Conservation (phyloP, 2,888 invertebrate species). For the Unio pictorum region DNA sequence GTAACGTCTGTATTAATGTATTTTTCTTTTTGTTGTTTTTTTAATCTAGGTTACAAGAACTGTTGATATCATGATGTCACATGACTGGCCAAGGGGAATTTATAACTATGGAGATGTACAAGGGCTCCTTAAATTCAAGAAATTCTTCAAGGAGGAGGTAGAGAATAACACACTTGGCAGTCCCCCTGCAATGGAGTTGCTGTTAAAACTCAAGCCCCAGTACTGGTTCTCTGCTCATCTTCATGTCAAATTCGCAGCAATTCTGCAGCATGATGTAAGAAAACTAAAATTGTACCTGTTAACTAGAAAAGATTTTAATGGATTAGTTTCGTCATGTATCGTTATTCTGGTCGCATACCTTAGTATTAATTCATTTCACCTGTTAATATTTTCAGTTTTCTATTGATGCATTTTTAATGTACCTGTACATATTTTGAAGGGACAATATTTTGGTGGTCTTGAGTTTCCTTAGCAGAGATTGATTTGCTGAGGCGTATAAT, state of each 20-base stretch:
- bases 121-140: conserved; percentile 83
- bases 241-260: conserved; percentile 94
- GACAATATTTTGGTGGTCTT: too few species aligned
- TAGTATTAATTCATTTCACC: too few species aligned
- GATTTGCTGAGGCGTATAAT: too few species aligned
- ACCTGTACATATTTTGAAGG: too few species aligned
- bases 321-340: too few species aligned
- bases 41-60: conserved; percentile 70
- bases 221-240: conserved; percentile 97
- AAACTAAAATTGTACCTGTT: background rate
- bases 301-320: background rate
- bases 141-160: conserved; percentile 88
- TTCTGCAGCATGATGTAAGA: conserved; percentile 81
- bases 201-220: conserved; percentile 85
- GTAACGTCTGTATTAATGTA: too few species aligned
- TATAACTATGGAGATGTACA: conserved; percentile 87
- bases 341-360: too few species aligned
- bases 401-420: too few species aligned
- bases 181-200: conserved; percentile 85
- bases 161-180: conserved; percentile 88
- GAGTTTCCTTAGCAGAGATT: too few species aligned
- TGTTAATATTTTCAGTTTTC: too few species aligned
- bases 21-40: background rate
- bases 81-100: conserved; percentile 97
- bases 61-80: conserved; percentile 92